A percentile compares a stretch with the other conserved stretches of the same genome.
Evolutionary conservation across 2,797 vertebrate genomes (phyloP).

Genomic region (Spatula versicolor): DNA sequence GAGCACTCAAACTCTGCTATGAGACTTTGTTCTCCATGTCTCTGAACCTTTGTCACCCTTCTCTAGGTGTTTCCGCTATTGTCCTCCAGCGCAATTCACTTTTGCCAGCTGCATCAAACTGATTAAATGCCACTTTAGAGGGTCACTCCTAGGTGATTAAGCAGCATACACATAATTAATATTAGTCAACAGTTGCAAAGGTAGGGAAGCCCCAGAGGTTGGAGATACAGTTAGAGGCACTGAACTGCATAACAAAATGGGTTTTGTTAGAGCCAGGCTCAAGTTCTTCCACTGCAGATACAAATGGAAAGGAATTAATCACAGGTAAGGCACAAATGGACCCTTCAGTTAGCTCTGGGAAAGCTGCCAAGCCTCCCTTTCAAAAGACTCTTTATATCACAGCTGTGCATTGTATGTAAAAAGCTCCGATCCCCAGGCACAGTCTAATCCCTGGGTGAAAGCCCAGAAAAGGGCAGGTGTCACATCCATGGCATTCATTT

Average conservation of each 20-base stretch:
- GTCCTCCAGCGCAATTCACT: neutral
- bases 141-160: constrained; percentile 14
- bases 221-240: constrained; percentile 11
- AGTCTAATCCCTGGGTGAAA: constrained; percentile 43
- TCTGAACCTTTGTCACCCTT: neutral
- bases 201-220: constrained; percentile 6
- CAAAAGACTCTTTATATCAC: constrained; percentile 57
- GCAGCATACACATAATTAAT: constrained; percentile 26
- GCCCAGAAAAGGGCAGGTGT: constrained; percentile 63
- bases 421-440: neutral
- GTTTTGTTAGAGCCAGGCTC: constrained; percentile 53
- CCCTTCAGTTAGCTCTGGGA: constrained; percentile 56
- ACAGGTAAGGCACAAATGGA: constrained; percentile 55
- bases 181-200: constrained; percentile 38
- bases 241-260: constrained; percentile 33
- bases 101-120: constrained; percentile 43
- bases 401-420: constrained; percentile 60
- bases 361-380: constrained; percentile 56
- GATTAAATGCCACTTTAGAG: constrained; percentile 45
- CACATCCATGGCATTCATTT: constrained; percentile 27
- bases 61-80: neutral
- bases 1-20: neutral
- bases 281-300: constrained; percentile 44
- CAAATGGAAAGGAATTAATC: constrained; percentile 58
- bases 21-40: neutral